Base-by-base conservation (phyloP, 2,113 vertebrate genomes). In the Monopterus albus region DNA sequence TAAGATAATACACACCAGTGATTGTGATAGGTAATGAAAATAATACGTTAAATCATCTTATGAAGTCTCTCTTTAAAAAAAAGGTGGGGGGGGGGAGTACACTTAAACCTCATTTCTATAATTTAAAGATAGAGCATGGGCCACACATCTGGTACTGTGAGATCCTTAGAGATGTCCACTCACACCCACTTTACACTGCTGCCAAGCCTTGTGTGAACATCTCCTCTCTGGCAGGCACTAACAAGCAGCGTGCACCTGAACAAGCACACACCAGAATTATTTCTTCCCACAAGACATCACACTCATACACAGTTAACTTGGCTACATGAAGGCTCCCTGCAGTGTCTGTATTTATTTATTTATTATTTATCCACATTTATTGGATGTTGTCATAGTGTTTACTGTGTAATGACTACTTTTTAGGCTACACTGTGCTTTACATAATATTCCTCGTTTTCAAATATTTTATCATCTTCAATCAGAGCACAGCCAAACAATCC, bases 241-340 rank as follows among this genome's bases (percentile, higher is more conserved):
- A 23, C 42, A 8, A 63, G 31, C 39, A 47, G 7, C 1, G 21
- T 5, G 35, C 1, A 18, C 42, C 49, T 57, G 56, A 79, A 51
- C 66, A 76, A 67, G 40, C 71, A 55, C 45, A 49, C 40, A 18
- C 20, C 42, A 63, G n/a, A 33, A 23, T 6, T 13, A 47, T 29
- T 46, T 68, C 35, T 45, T 58, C 51, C 49, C 62, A 60, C 28
- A 63, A 50, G 66, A 72, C 35, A 46, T 65, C 45, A 49, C 69
- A 74, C 71, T 63, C 65, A 47, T 6, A 4, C 71, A 66, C 65
- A 67, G 49, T 18, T 26, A 15, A 23, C 11, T 66, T 33, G 7
- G 14, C 4, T 26, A n/a, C 29, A 38, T 33, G 20, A 59, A 52
- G 9, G 7, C 52, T 13, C 50, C 51, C 45, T 3, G 13, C 9